Evolutionary conservation across 2,888 invertebrate species (phyloP).

Genomic region (Portevinia maculata): DNA sequence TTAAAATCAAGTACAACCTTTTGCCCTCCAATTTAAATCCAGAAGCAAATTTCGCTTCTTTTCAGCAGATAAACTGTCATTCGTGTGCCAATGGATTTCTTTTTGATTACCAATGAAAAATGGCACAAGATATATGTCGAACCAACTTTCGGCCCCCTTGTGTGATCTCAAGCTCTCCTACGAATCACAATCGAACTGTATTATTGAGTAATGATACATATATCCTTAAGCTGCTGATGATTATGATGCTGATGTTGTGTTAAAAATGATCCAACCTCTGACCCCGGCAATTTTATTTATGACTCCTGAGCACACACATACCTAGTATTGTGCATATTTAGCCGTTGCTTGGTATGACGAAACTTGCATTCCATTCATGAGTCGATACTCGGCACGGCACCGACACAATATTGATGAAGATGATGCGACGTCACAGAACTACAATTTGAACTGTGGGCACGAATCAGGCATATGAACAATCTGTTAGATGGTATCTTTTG

Average conservation of each 20-base stretch:
- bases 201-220: constrained; percentile 57
- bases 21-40: too few species aligned
- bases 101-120: too few species aligned
- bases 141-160: constrained; percentile 20
- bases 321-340: constrained; percentile 13
- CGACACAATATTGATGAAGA: constrained; percentile 3
- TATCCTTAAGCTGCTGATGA: constrained; percentile 37
- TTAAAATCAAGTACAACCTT: too few species aligned
- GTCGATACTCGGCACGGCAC: neutral
- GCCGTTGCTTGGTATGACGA: constrained; percentile 32
- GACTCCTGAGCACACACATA: constrained; percentile 45
- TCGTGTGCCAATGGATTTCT: too few species aligned
- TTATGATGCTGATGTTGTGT: constrained; percentile 56
- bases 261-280: constrained; percentile 55
- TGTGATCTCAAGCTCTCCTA: constrained; percentile 6
- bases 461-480: constrained; percentile 4
- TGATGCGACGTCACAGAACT: constrained; percentile 26
- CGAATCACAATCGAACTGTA: constrained; percentile 37
- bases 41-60: too few species aligned
- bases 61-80: too few species aligned
- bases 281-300: constrained; percentile 51
- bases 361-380: constrained; percentile 49
- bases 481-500: constrained; percentile 11
- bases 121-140: too few species aligned
- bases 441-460: constrained; percentile 40